phyloP scores from a whole-genome alignment of 1,140 invertebrate genomes.

The Wasmannia auropunctata region DNA sequence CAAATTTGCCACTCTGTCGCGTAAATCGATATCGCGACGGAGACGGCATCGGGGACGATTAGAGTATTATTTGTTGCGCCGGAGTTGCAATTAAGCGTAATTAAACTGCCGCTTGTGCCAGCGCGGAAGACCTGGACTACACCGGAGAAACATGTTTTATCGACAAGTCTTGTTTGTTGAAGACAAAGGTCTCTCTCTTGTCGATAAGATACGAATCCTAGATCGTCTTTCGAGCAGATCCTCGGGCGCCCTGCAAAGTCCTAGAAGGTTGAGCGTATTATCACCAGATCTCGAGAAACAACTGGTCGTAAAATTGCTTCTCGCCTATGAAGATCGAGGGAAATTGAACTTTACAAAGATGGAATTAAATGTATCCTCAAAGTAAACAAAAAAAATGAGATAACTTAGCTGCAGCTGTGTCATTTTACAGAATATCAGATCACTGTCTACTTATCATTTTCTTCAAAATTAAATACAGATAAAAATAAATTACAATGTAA shows the following conservation, averaged over 20 bases:
- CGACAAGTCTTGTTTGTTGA: slow-evolving; percentile 21
- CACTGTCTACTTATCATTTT: neutral
- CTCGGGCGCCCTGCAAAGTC: neutral
- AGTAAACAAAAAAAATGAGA: neutral
- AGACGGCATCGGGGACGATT: slow-evolving; percentile 20
- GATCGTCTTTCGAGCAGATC: slow-evolving; percentile 17
- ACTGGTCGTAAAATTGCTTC: slow-evolving; percentile 36
- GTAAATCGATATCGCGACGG: slow-evolving; percentile 33
- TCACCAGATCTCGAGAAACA: slow-evolving; percentile 14
- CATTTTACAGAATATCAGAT: no score
- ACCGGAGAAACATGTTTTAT: slow-evolving; percentile 34
- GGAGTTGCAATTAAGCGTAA: slow-evolving; percentile 23
- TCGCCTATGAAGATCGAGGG: neutral
- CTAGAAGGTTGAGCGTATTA: neutral
- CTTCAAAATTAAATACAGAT: neutral
- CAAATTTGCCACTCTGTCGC: slow-evolving; percentile 29
- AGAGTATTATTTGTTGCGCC: slow-evolving; percentile 56
- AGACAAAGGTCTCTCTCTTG: slow-evolving; percentile 14
- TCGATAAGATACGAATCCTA: slow-evolving; percentile 39
- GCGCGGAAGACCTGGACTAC: neutral
- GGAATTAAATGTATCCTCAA: neutral
- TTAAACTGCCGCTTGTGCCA: slow-evolving; percentile 14
- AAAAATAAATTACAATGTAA: neutral
- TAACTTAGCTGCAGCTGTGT: neutral
- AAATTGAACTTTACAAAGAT: slow-evolving; percentile 2